Conservation (phyloP, 2,888 invertebrate species). For the Gortyna flavago region DNA sequence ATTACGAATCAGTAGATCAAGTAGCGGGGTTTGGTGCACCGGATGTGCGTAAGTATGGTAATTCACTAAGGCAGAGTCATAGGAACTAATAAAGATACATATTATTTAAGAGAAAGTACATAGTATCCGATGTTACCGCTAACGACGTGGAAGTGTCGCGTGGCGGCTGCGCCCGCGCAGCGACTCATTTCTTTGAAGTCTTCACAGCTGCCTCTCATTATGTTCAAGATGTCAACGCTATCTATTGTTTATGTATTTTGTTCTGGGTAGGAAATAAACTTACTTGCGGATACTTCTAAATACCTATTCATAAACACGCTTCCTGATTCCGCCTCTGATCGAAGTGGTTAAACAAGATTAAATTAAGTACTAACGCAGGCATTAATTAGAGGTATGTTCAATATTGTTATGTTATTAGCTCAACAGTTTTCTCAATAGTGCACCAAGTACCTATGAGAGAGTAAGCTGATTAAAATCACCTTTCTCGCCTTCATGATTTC, state of each 20-base stretch:
- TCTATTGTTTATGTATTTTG: constrained; percentile 26
- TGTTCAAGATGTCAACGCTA: constrained; percentile 9
- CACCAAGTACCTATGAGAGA: constrained; percentile 5
- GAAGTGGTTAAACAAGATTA: constrained; percentile 18
- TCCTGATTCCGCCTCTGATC: not conserved
- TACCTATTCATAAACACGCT: constrained; percentile 6
- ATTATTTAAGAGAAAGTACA: constrained; percentile 62
- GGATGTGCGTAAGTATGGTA: not conserved
- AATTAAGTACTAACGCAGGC: constrained; percentile 1
- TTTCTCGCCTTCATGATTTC: not conserved
- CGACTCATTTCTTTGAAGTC: constrained; percentile 27
- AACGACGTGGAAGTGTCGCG: constrained; percentile 18
- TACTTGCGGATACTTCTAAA: not conserved
- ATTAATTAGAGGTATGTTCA: constrained; percentile 7
- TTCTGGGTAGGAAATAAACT: constrained; percentile 11
- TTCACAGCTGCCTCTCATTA: constrained; percentile 36
- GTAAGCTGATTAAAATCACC: constrained; percentile 6
- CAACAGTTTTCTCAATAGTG: constrained; percentile 5
- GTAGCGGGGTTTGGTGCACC: not conserved
- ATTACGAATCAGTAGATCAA: not conserved
- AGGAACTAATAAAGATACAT: constrained; percentile 44
- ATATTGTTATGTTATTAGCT: constrained; percentile 19
- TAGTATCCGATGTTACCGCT: constrained; percentile 30
- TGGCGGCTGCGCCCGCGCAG: constrained; percentile 22
- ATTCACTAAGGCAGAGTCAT: constrained; percentile 15